Percentiles rank a stretch among this genome's conserved stretches.
Conservation (phyloP, 2,113 vertebrate genomes). For the Carassius carassius region DNA sequence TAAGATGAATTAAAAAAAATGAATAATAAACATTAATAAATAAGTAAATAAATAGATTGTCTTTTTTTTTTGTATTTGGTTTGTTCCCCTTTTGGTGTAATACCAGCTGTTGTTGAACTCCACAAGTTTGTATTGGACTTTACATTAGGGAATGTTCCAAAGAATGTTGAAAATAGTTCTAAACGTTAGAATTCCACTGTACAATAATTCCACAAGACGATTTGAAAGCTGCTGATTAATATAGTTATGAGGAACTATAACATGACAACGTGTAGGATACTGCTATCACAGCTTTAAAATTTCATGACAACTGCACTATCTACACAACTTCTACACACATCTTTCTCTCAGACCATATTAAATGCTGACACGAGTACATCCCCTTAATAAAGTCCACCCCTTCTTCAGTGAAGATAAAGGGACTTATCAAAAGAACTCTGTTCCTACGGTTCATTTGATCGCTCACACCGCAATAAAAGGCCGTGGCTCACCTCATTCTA, state of each 20-base stretch:
- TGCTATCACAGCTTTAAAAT: neutral
- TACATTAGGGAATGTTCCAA: neutral
- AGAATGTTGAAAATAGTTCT: no score
- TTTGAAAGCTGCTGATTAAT: neutral
- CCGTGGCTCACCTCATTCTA: neutral
- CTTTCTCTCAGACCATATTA: neutral
- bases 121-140: neutral
- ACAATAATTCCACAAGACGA: neutral
- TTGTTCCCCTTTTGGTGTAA: no score
- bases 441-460: constrained; percentile 53
- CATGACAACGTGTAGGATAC: neutral
- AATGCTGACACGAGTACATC: neutral
- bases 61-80: neutral
- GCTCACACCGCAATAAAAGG: neutral
- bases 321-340: neutral
- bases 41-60: no score
- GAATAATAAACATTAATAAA: no score
- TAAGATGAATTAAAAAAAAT: no score
- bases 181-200: neutral
- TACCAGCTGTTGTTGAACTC: neutral
- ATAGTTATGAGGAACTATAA: neutral
- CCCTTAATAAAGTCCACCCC: neutral
- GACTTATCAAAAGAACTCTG: constrained; percentile 72
- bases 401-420: constrained; percentile 37
- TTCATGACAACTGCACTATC: constrained; percentile 4